Evolutionary conservation across 2,888 invertebrate species (phyloP).

Genomic region (Petrolisthes manimaculis): DNA sequence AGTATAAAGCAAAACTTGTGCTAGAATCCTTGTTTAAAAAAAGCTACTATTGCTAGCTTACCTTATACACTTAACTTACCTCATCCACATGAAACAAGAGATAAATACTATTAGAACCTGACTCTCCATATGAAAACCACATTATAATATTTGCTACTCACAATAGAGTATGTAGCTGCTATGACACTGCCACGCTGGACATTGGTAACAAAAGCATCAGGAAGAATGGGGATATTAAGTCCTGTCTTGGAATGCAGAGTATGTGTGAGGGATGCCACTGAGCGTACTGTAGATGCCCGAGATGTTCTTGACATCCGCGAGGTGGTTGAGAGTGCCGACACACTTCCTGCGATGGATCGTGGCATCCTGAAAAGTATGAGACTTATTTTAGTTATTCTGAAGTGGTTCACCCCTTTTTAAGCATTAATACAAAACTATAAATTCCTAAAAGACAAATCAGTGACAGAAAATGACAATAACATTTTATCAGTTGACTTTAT

Average conservation of each 20-base stretch:
- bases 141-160: conserved; percentile 70
- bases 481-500: not conserved
- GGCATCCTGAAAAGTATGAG: conserved; percentile 48
- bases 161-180: conserved; percentile 83
- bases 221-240: conserved; percentile 76
- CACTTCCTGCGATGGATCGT: conserved; percentile 57
- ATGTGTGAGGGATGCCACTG: conserved; percentile 62
- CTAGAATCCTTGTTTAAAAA: too few relatives aligned
- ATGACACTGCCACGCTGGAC: conserved; percentile 86
- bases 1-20: too few relatives aligned
- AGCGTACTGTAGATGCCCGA: conserved; percentile 49
- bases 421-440: not conserved
- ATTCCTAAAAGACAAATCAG: not conserved
- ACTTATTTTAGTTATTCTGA: not conserved
- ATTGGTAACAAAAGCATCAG: conserved; percentile 84
- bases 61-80: too few relatives aligned
- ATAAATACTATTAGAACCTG: too few relatives aligned
- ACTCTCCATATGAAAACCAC: too few relatives aligned
- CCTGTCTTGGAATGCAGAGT: conserved; percentile 63
- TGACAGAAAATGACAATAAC: not conserved
- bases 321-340: conserved; percentile 60
- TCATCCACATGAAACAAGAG: too few relatives aligned
- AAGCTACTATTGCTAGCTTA: too few relatives aligned
- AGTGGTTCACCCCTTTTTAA: not conserved
- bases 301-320: conserved; percentile 54